These are phyloP conservation scores for Ciconia boyciana DNA, from an alignment of 2,113 vertebrate genomes.

Conservation along the genomic window DNA sequence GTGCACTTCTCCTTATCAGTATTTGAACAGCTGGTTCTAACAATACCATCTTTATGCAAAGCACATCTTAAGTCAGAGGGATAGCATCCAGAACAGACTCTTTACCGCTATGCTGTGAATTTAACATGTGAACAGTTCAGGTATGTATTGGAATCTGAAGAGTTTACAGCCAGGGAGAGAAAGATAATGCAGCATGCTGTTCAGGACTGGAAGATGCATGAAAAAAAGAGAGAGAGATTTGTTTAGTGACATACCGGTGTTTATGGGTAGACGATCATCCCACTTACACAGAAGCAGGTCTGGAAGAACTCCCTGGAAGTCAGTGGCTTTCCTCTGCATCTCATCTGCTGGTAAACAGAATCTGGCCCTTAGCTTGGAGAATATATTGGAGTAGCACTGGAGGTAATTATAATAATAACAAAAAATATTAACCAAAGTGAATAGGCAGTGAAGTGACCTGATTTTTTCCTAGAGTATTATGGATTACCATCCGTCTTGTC, in stretches of 20 bases:
- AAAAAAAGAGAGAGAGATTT: background rate
- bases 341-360: background rate
- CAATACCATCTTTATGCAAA: background rate
- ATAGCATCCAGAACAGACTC: background rate
- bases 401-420: background rate
- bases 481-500: background rate
- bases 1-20: background rate
- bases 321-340: background rate
- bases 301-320: constrained; percentile 31
- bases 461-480: background rate
- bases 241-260: background rate
- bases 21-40: constrained; percentile 13
- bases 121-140: background rate
- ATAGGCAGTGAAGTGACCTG: background rate
- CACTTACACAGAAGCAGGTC: background rate
- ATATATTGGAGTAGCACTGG: background rate
- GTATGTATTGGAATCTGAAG: constrained; percentile 16
- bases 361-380: background rate
- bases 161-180: background rate
- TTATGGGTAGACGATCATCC: background rate
- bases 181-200: background rate
- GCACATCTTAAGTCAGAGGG: background rate
- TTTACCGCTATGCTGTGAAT: background rate
- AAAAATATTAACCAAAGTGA: background rate
- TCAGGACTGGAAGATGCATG: background rate